Percentiles rank a stretch among this genome's conserved stretches.
Evolutionary conservation across 2,797 vertebrate species (phyloP).

Genomic region (Anomalospiza imberbis): DNA sequence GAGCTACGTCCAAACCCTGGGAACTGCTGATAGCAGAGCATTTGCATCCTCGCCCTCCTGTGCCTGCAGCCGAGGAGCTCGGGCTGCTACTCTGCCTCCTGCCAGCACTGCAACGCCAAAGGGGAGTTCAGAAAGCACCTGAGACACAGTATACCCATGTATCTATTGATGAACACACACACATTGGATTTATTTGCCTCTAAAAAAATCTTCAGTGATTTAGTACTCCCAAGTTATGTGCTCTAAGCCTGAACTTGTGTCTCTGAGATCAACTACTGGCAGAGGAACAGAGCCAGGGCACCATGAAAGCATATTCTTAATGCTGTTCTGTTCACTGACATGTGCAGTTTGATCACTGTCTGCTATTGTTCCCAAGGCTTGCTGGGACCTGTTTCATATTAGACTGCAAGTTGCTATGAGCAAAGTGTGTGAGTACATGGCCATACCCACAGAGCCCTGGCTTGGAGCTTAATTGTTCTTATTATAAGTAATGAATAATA

Average conservation of each 20-base stretch:
- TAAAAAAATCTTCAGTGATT: neutral
- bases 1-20: neutral
- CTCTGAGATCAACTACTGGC: neutral
- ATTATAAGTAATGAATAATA: neutral
- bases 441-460: neutral
- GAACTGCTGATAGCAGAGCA: neutral
- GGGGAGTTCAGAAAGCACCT: neutral
- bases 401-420: neutral
- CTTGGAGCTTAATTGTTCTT: neutral
- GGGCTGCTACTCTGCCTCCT: neutral
- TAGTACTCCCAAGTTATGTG: neutral
- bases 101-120: fast-evolving
- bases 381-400: neutral
- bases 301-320: neutral
- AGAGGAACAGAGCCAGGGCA: neutral
- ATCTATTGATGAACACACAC: neutral
- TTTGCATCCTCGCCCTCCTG: neutral
- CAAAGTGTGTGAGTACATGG: neutral
- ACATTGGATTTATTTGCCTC: neutral
- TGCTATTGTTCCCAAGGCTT: neutral
- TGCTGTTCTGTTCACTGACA: neutral
- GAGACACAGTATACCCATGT: fast-evolving
- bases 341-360: neutral
- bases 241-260: neutral
- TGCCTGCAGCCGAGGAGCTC: fast-evolving